A percentile compares a stretch with the other conserved stretches of the same genome.
Evolutionary conservation across 1,140 invertebrate species (phyloP).

Genomic region (Sminthurinus signatus): DNA sequence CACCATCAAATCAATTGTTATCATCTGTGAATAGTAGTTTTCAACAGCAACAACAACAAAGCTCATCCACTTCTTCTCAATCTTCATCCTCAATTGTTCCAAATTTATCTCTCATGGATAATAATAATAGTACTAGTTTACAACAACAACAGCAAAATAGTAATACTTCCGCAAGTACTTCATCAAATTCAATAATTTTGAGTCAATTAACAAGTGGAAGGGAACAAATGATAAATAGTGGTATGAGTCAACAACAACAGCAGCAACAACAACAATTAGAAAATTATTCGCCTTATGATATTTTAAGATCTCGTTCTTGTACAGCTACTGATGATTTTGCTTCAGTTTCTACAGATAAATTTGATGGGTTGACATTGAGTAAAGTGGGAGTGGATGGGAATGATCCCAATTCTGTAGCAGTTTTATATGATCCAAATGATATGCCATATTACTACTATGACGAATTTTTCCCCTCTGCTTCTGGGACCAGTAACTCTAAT

Average conservation of each 20-base stretch:
- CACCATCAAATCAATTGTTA: neutral
- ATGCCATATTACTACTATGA: constrained; percentile 39
- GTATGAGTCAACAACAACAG: too few species aligned
- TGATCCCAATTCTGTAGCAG: constrained; percentile 27
- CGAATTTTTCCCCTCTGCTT: constrained; percentile 28
- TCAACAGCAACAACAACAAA: neutral
- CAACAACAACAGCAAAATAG: constrained; percentile 21
- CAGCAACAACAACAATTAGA: too few species aligned
- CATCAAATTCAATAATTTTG: too few species aligned
- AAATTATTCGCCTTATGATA: too few species aligned
- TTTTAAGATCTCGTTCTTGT: constrained; percentile 24
- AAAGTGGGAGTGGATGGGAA: neutral
- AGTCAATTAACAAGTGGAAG: too few species aligned
- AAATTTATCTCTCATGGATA: too few species aligned
- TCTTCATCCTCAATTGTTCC: neutral
- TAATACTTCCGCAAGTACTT: too few species aligned
- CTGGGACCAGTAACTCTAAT: neutral
- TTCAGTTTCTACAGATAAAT: too few species aligned
- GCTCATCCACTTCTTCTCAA: neutral
- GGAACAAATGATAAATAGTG: too few species aligned
- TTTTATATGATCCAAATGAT: constrained; percentile 30
- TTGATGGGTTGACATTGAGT: constrained; percentile 14
- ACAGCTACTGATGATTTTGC: too few species aligned
- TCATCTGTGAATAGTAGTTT: neutral
- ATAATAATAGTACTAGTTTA: too few species aligned